Evolutionary conservation across 30 jellyfish, hydroid and myxozoan genomes (phyloP), one percentile per base, ranked within the genome.

Genomic region (Pseudorhiza aurosa): DNA sequence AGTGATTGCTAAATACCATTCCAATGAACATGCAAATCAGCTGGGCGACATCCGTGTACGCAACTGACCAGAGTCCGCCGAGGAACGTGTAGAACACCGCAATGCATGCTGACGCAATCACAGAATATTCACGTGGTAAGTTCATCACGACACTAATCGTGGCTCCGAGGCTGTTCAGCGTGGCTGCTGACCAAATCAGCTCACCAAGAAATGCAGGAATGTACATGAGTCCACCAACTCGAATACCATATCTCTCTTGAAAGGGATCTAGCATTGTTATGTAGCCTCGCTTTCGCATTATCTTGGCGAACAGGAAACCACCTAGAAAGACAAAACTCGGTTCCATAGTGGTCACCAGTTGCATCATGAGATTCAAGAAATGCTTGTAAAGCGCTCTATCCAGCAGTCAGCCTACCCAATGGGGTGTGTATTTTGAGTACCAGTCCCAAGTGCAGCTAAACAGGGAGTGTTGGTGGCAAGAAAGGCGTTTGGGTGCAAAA

Each of bases 51-150:
- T 95, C 99, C 2, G 99, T 95, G 81, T 88, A 88, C n/a, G 99
- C 99, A 43, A 95, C 97, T 2, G 97, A 95, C 99, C 97, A 88
- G 46, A 95, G 91, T 5, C 99, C 99, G 11, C 99, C 99, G 42
- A 95, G 95, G 67, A 95, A 88, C 30, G 99, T 95, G 85, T 95
- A 95, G 68, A 95, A 77, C 28, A 95, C 35, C 55, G 99, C 99
- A 69, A 95, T 95, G 72, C 97, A 95, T 15, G 99, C 99, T 18
- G 99, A 95, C 19, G 86, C 95, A 24, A 89, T 68, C 49, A 95
- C 95, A 29, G 99, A 88, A 14, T 58, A 64, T 22, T 36, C 75
- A 37, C 86, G 32, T 28, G 75, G 82, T 22, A 95, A 37, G 33
- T 85, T 72, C 85, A 95, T 44, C 29, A 87, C 98, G 17, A 95